These are phyloP conservation scores for Ophion costatus DNA, from an alignment of 2,888 invertebrate species.

Conservation along the genomic window DNA sequence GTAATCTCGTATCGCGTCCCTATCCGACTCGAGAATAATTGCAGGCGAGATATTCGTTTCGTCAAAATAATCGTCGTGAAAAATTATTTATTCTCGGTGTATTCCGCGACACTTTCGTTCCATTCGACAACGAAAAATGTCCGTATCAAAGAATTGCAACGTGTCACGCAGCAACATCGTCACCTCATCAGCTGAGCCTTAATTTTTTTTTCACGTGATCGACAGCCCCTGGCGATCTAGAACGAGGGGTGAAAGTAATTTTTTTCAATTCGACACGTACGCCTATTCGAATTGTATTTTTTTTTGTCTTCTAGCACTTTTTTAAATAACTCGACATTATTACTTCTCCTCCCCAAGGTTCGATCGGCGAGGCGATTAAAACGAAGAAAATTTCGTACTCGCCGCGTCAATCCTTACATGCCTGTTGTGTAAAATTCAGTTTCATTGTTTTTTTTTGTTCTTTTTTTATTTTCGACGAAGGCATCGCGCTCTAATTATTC, in stretches of 20 bases:
- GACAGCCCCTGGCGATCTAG: constrained; percentile 47
- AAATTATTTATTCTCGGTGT: background rate
- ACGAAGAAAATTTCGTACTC: background rate
- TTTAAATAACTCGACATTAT: background rate
- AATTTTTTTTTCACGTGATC: constrained; percentile 7
- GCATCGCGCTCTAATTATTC: background rate
- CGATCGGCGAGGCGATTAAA: background rate
- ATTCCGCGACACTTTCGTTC: background rate
- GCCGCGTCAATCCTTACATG: background rate
- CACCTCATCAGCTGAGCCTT: background rate
- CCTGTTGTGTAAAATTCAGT: constrained; percentile 30
- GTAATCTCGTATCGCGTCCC: background rate
- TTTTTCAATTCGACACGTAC: background rate
- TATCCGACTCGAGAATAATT: background rate
- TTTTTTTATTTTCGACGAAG: background rate
- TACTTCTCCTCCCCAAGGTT: constrained; percentile 5
- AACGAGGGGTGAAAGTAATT: constrained; percentile 29
- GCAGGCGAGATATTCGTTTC: background rate
- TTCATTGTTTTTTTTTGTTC: background rate
- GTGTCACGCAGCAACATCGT: too few species aligned
- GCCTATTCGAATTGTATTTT: background rate
- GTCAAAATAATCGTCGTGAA: background rate
- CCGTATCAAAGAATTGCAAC: background rate
- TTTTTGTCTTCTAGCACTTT: background rate
- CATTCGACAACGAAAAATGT: background rate